Evolutionary conservation across 2,113 vertebrate species (phyloP).

Genomic region (Pelodiscus sinensis): DNA sequence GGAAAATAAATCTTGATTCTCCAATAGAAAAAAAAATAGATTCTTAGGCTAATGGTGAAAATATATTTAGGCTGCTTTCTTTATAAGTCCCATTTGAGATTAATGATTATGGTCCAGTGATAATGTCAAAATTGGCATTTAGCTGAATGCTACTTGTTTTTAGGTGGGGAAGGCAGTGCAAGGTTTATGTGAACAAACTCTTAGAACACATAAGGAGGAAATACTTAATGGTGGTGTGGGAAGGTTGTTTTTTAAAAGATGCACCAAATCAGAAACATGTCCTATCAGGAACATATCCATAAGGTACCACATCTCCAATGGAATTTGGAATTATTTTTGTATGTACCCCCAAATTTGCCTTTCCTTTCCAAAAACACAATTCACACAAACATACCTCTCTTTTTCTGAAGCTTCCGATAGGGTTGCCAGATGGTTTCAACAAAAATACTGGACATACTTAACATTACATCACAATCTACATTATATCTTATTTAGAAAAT

Average conservation of each 20-base stretch:
- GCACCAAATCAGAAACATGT: not conserved
- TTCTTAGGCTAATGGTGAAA: not conserved
- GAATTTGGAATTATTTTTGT: not conserved
- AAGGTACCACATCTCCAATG: not conserved
- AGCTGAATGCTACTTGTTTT: not conserved
- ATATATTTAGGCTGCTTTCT: not conserved
- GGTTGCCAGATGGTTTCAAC: no score
- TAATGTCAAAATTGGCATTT: not conserved
- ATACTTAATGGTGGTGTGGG: not conserved
- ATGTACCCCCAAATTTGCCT: not conserved
- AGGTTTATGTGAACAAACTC: not conserved
- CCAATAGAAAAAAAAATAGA: not conserved
- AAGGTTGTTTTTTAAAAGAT: not conserved
- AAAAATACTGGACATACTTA: no score
- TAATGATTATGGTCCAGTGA: not conserved
- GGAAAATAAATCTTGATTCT: no score
- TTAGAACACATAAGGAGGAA: not conserved
- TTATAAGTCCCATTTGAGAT: not conserved
- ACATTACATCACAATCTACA: no score
- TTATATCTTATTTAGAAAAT: no score
- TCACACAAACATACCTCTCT: no score
- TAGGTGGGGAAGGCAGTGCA: not conserved
- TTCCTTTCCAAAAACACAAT: not conserved
- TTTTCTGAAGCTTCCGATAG: no score
- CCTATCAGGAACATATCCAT: not conserved